phyloP scores from a whole-genome alignment of 64 coral and sea anemone species.

The Exaiptasia diaphana region DNA sequence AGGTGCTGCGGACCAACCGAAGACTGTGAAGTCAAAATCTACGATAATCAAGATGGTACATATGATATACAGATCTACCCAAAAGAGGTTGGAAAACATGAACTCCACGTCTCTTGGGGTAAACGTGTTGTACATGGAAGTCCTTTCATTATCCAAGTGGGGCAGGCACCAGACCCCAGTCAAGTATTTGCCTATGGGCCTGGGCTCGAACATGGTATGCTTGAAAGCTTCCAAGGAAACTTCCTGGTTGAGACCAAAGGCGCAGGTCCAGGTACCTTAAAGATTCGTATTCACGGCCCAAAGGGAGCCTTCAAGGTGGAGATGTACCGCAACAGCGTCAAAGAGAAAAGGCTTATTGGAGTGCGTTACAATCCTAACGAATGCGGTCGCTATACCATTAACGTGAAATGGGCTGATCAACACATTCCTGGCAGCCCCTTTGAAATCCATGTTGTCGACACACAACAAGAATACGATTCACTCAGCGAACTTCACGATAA shows the following conservation, averaged over 20 bases:
- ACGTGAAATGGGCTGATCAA: slow-evolving; percentile 90
- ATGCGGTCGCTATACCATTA: slow-evolving; percentile 79
- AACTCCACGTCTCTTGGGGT: slow-evolving; percentile 87
- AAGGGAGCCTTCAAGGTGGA: slow-evolving; percentile 95
- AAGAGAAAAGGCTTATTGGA: slow-evolving; percentile 75
- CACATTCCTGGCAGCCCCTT: slow-evolving; percentile 91
- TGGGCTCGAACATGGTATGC: slow-evolving; percentile 77
- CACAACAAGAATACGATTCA: slow-evolving; percentile 72
- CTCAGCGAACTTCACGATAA: slow-evolving; percentile 73
- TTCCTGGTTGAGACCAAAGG: slow-evolving; percentile 98
- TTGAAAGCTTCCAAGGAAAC: slow-evolving; percentile 72
- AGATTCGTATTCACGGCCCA: slow-evolving; percentile 90
- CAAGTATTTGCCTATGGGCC: slow-evolving; percentile 75
- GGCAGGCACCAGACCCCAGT: slow-evolving; percentile 67
- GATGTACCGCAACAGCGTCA: slow-evolving; percentile 93
- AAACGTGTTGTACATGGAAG: slow-evolving; percentile 72
- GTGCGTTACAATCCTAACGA: slow-evolving; percentile 96
- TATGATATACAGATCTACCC: slow-evolving; percentile 87
- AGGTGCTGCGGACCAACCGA: slow-evolving; percentile 80
- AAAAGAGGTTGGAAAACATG: slow-evolving; percentile 71
- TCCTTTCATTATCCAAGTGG: slow-evolving; percentile 89
- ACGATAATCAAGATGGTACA: slow-evolving; percentile 89
- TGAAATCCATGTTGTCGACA: slow-evolving; percentile 74
- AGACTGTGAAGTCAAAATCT: slow-evolving; percentile 91
- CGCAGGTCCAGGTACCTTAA: slow-evolving; percentile 92